A percentile compares a stretch with the other conserved stretches of the same genome.
Evolutionary conservation across 2,888 invertebrate species (phyloP).

Genomic region (Catocala nupta): DNA sequence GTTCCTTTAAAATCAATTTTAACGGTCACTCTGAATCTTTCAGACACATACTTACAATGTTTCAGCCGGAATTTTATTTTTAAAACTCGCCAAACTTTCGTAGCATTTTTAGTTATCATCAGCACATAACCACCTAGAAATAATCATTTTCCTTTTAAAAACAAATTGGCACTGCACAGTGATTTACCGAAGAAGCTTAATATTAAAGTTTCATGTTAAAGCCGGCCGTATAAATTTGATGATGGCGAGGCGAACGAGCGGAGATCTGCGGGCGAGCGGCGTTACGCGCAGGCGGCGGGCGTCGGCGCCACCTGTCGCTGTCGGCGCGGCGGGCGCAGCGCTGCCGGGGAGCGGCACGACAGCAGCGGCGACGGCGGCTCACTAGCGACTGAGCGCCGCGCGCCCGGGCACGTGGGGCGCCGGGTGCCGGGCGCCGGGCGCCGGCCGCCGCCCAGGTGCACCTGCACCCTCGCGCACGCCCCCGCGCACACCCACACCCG

Average conservation of each 20-base stretch:
- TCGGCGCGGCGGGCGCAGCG: conserved; percentile 53
- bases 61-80: conserved; percentile 53
- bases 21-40: conserved; percentile 37
- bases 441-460: conserved; percentile 84
- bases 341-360: conserved; percentile 52
- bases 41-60: conserved; percentile 58
- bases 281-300: conserved; percentile 77
- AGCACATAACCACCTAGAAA: conserved; percentile 57
- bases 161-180: conserved; percentile 70
- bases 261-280: conserved; percentile 55
- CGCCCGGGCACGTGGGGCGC: conserved; percentile 78
- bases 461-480: conserved; percentile 66
- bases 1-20: conserved; percentile 34
- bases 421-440: conserved; percentile 57
- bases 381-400: conserved; percentile 71
- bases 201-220: conserved; percentile 74
- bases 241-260: conserved; percentile 50
- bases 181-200: conserved; percentile 64
- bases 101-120: conserved; percentile 53
- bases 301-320: conserved; percentile 79
- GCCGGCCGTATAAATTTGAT: conserved; percentile 65
- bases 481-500: conserved; percentile 38
- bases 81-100: conserved; percentile 51
- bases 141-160: conserved; percentile 56
- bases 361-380: conserved; percentile 60